Base-by-base conservation (phyloP, 2,113 vertebrate genomes). In the Lanius ludovicianus region DNA sequence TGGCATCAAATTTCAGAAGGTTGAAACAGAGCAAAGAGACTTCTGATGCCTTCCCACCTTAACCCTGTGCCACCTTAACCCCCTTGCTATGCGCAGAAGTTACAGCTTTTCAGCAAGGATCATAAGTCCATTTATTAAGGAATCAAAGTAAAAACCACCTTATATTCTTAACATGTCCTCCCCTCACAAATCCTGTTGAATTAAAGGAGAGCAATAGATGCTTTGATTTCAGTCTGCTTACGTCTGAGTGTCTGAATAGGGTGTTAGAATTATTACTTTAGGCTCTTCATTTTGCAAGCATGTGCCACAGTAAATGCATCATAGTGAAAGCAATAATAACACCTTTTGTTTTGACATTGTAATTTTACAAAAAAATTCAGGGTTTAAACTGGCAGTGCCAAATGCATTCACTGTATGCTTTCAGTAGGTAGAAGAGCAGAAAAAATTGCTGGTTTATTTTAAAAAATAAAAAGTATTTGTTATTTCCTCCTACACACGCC, bases 1-100 rank as follows among this genome's bases (percentile, higher is more conserved):
- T 76, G 81, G 95, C 95, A 96, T 97, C 97, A 97, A 98, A 98
- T 97, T 92, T 96, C 90, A 80, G 41, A 95, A 93, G 68, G 73
- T 57, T 85, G 35, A 90, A 93, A 67, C 65, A 92, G 86, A 94
- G 88, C 67, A 85, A 63, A 94, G 88, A 83, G 88, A 84, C 75
- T 83, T 90, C 50, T 52, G 65, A 39, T 63, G 93, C 91, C 83
- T 87, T 87, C 41, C 70, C 80, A 87, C 82, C 93, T 93, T 94
- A 96, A 83, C 89, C 82, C 89, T 60, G 37, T 37, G 37, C 87
- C 89, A 95, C 90, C 59, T 77, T 91, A 94, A 94, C 91, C 83
- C 77, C 74, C 57, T 64, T 69, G 75, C 84, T 95, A 84, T 87
- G 42, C 71, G n/a, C 53, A 65, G 50, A 55, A 80, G 74, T 83